A percentile compares a stretch with the other conserved stretches of the same genome.
Evolutionary conservation across 2,797 vertebrate genomes (phyloP).

Genomic region (Enteromius mattozi): DNA sequence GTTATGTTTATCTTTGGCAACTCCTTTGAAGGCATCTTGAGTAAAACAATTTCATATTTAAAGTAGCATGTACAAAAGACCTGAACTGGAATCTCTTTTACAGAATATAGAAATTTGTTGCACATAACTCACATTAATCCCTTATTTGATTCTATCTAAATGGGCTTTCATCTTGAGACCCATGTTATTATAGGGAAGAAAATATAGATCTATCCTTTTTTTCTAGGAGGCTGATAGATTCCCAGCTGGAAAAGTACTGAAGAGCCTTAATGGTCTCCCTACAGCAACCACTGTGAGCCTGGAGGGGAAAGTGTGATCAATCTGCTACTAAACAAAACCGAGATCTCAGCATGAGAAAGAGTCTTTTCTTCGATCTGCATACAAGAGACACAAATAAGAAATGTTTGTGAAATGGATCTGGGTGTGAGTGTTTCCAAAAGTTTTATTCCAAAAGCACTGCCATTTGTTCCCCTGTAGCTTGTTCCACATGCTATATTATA

Average conservation of each 20-base stretch:
- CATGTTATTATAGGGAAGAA: constrained; percentile 45
- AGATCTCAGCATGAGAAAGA: constrained; percentile 2
- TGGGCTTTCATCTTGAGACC: neutral
- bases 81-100: neutral
- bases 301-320: constrained; percentile 22
- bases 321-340: constrained; percentile 20
- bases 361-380: constrained; percentile 2
- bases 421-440: neutral
- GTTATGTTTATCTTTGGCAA: neutral
- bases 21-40: neutral
- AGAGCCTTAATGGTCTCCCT: constrained; percentile 15
- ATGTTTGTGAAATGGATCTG: neutral
- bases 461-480: neutral
- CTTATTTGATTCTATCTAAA: neutral
- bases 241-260: constrained; percentile 10
- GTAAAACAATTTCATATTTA: neutral
- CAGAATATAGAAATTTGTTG: neutral
- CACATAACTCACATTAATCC: neutral
- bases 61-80: neutral
- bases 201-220: constrained; percentile 68
- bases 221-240: neutral
- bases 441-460: neutral
- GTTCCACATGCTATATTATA: neutral
- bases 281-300: constrained; percentile 25
- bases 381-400: constrained; percentile 14